Evolutionary conservation across 2,797 vertebrate species (phyloP), one percentile per base, ranked within the genome.

Genomic region (Aplochiton taeniatus): DNA sequence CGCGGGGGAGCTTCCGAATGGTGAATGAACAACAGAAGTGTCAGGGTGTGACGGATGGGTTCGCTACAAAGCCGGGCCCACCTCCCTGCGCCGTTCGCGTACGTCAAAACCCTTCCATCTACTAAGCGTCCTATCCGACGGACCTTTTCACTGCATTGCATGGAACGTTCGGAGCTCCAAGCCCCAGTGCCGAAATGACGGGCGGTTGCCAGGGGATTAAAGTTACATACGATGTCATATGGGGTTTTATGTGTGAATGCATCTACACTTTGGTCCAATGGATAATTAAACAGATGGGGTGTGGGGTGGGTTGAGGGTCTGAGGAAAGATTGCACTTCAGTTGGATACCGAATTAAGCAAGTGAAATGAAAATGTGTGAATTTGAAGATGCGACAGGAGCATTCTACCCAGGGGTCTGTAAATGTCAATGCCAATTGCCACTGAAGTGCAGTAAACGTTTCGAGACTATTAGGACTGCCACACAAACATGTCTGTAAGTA

Each of bases 271-370:
- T 69, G 44, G 12, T 45, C 46, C 9, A 47, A 65, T 65, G 45
- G 45, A 78, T 74, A 58, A 68, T 74, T 81, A 41, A 70, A 20
- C 9, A n/a, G n/a, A n/a, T n/a, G n/a, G n/a, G n/a, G n/a, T n/a
- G n/a, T 45, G 42, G 16, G 10, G 58, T 47, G 56, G 52, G 53
- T 47, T 50, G n/a, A n/a, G 58, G 48, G 63, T 52, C 46, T 76
- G 41, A 14, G 44, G 12, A 62, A 59, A 54, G 43, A 10, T 64
- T 66, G 61, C 19, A 47, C 61, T 14, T 61, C 12, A 49, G 58
- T 56, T n/a, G 1, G 17, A n/a, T 8, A 51, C 11, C 14, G 19
- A 46, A 47, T 48, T 6, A 10, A 47, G 43, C 13, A n/a, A 52
- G 42, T 68, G 11, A 68, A 14, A 16, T 16, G 19, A 58, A 13